phyloP scores from a whole-genome alignment of 30 jellyfish, hydroid and myxozoan species.

The Rhopilema esculentum region DNA sequence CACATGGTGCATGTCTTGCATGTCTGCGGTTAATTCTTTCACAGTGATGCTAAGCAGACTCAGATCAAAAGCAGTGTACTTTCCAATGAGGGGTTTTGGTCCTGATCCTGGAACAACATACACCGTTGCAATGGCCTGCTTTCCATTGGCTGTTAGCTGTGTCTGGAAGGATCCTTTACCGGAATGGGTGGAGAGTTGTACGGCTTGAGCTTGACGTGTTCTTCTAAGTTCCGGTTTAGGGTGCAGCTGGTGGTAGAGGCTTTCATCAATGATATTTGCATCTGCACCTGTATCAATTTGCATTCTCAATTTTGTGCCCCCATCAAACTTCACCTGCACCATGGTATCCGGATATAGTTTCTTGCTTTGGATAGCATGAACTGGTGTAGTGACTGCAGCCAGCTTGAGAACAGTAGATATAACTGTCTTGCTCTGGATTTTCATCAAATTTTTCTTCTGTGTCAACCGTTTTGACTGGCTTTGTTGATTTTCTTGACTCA shows the following conservation, averaged over 20 bases:
- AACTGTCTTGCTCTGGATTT: background rate
- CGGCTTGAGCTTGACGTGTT: conserved; percentile 22
- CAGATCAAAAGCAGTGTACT: conserved; percentile 46
- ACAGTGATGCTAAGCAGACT: conserved; percentile 19
- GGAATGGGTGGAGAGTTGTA: conserved; percentile 43
- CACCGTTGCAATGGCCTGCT: conserved; percentile 12
- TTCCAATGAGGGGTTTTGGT: conserved; percentile 27
- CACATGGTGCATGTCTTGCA: conserved; percentile 13
- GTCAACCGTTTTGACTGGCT: conserved; percentile 31
- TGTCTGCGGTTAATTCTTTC: conserved; percentile 23
- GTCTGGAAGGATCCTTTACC: conserved; percentile 44
- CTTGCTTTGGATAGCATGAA: background rate
- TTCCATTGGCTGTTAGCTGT: conserved; percentile 60
- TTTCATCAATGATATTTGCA: conserved; percentile 5
- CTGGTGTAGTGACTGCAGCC: background rate
- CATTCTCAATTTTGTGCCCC: background rate
- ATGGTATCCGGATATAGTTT: background rate
- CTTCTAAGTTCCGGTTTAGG: conserved; percentile 7
- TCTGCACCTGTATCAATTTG: background rate
- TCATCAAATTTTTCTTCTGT: conserved; percentile 23
- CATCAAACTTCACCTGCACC: background rate
- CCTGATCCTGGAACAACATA: conserved; percentile 20
- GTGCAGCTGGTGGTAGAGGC: conserved; percentile 29
- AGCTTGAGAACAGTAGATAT: background rate
- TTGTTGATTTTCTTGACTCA: conserved; percentile 28